Percentiles rank a stretch among this genome's conserved stretches.
Conservation (phyloP, 2,113 vertebrate species). For the Cettia cetti region DNA sequence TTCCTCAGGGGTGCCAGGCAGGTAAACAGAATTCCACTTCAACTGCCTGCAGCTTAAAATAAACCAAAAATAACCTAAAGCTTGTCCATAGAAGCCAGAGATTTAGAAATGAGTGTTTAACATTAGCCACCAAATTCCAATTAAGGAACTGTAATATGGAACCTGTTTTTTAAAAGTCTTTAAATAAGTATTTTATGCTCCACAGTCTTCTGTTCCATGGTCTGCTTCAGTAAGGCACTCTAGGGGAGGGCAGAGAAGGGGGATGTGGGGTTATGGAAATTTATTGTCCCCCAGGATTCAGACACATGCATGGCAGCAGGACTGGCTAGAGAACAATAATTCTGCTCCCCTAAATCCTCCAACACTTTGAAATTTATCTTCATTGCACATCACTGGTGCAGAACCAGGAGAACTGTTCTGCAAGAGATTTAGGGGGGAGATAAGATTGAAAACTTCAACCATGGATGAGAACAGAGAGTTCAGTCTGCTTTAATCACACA, state of each 20-base stretch:
- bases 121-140: background rate
- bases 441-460: no score
- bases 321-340: background rate
- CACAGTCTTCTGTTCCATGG: background rate
- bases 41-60: background rate
- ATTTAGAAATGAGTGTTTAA: background rate
- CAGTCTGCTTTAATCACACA: background rate
- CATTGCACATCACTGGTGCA: background rate
- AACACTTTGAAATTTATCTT: background rate
- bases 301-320: background rate
- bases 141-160: background rate
- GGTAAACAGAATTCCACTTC: conserved; percentile 28
- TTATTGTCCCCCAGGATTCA: background rate
- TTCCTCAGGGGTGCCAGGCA: background rate
- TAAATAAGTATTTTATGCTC: background rate
- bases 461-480: background rate
- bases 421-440: background rate
- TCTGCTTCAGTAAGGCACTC: background rate
- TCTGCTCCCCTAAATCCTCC: background rate
- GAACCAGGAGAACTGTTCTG: background rate
- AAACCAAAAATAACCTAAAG: background rate
- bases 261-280: background rate
- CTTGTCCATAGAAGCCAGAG: background rate
- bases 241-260: background rate
- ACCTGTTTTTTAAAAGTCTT: background rate